These are phyloP conservation scores for Trichopria drosophilae DNA, from an alignment of 2,888 invertebrate genomes.

Conservation along the genomic window DNA sequence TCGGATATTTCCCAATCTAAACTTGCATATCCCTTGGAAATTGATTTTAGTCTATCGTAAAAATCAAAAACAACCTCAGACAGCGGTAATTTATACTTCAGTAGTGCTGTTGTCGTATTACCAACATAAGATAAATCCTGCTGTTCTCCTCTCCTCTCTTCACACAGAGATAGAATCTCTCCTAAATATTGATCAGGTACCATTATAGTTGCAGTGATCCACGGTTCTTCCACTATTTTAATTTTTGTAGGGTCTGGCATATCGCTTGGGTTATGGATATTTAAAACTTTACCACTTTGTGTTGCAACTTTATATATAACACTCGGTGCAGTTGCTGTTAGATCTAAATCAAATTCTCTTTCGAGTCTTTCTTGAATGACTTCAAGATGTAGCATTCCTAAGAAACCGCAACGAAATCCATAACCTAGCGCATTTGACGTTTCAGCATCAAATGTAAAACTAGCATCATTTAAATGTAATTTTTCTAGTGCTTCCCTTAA, in stretches of 20 bases:
- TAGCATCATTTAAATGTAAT: constrained; percentile 31
- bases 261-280: constrained; percentile 21
- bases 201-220: constrained; percentile 18
- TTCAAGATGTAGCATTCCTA: constrained; percentile 33
- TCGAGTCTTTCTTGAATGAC: constrained; percentile 32
- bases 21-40: constrained; percentile 29
- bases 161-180: constrained; percentile 23
- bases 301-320: constrained; percentile 23
- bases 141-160: constrained; percentile 25
- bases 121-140: constrained; percentile 12
- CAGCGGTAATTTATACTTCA: constrained; percentile 27
- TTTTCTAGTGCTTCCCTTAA: constrained; percentile 30
- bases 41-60: constrained; percentile 29
- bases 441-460: constrained; percentile 29
- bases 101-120: constrained; percentile 9
- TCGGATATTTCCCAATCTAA: constrained; percentile 25
- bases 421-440: constrained; percentile 30
- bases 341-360: constrained; percentile 31
- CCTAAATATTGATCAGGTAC: constrained; percentile 25
- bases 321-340: constrained; percentile 28
- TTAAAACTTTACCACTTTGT: constrained; percentile 10
- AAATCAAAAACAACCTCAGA: constrained; percentile 32
- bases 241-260: constrained; percentile 21
- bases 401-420: constrained; percentile 35
- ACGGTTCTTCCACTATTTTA: constrained; percentile 24